Percentiles rank a stretch among this genome's conserved stretches.
Evolutionary conservation across 2,888 invertebrate genomes (phyloP).

Genomic region (Hybos culiciformis): DNA sequence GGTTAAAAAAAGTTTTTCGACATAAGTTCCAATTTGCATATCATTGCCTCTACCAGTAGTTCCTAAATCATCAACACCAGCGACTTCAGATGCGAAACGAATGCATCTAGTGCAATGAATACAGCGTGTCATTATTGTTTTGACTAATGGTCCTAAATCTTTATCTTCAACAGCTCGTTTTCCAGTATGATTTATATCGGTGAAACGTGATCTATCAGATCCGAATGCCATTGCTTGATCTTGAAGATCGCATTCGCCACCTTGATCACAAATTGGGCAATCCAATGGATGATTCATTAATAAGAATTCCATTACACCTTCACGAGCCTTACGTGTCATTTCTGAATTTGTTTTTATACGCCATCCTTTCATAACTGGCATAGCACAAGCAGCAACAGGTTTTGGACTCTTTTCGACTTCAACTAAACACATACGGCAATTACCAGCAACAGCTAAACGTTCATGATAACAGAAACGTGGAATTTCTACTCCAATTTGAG

Average conservation of each 20-base stretch:
- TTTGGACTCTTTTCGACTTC: conserved; percentile 98
- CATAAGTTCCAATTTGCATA: conserved; percentile 98
- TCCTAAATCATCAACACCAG: conserved; percentile 93
- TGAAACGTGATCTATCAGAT: conserved; percentile 82
- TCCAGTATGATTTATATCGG: conserved; percentile 80
- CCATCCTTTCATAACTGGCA: conserved; percentile 99
- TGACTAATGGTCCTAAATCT: conserved; percentile 93
- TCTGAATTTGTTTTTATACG: conserved; percentile 95
- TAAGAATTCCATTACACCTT: conserved; percentile 97
- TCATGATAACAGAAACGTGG: conserved; percentile 99
- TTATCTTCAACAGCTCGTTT: conserved; percentile 98
- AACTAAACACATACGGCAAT: conserved; percentile 98
- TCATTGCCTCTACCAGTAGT: conserved; percentile 87
- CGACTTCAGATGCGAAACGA: conserved; percentile 97
- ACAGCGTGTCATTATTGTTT: conserved; percentile 98
- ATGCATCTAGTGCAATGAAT: conserved; percentile 98
- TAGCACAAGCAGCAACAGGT: conserved; percentile 97
- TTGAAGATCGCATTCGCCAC: conserved; percentile 85
- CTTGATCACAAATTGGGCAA: conserved; percentile 99
- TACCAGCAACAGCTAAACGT: conserved; percentile 93
- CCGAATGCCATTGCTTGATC: conserved; percentile 99
- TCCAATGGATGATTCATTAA: conserved; percentile 97
- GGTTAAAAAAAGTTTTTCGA: conserved; percentile 93
- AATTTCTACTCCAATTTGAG: conserved; percentile 90
- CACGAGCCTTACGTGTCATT: conserved; percentile 61